phyloP scores from a whole-genome alignment of 2,797 vertebrate genomes.

The Lemur catta region DNA sequence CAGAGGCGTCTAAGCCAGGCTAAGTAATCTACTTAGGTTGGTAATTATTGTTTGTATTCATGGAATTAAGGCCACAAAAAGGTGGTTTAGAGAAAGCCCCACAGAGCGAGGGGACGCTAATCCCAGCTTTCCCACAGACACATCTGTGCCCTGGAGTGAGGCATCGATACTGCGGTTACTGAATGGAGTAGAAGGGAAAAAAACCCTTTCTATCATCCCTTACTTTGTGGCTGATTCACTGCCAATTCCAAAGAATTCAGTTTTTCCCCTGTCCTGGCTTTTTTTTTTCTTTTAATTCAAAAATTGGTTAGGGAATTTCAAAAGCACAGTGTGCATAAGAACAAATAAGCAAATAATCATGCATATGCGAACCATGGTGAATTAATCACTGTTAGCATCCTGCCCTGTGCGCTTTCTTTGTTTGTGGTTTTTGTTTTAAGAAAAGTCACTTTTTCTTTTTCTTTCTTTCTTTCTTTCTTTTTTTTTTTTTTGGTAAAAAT shows the following conservation, averaged over 20 bases:
- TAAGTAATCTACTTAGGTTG: constrained; percentile 70
- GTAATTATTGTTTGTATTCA: constrained; percentile 75
- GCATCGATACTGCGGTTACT: background rate
- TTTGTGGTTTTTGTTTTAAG: no score
- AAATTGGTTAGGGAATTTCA: background rate
- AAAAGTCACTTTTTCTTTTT: background rate
- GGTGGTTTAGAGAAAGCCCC: constrained; percentile 60
- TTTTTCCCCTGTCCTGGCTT: background rate
- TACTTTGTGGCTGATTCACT: background rate
- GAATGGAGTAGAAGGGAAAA: background rate
- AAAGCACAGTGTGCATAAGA: background rate
- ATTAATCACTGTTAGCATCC: background rate
- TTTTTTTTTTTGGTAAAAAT: background rate
- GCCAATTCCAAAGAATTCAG: background rate
- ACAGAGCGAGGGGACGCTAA: background rate
- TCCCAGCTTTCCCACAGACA: background rate
- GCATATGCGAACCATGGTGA: background rate
- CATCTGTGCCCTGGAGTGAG: background rate
- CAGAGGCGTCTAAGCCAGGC: constrained; percentile 10
- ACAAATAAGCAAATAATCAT: background rate
- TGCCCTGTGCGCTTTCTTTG: background rate
- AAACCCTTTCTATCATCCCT: background rate
- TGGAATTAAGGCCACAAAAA: constrained; percentile 61
- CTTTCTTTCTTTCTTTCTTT: no score
- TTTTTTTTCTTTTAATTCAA: background rate